Base-by-base conservation (phyloP, 2,888 invertebrate species). In the Hirtodrosophila trivittata region DNA sequence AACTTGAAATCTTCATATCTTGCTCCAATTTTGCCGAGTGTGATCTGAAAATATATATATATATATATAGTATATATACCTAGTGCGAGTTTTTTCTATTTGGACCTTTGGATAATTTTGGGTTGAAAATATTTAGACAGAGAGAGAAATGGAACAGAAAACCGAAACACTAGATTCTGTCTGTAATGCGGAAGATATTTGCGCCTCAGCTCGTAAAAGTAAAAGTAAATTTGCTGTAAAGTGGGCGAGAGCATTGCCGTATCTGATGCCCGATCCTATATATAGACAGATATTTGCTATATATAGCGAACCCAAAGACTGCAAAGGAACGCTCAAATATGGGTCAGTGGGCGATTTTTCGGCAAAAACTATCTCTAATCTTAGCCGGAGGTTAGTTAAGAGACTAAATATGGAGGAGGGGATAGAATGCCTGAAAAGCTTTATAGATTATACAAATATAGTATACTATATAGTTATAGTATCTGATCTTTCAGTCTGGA, bases 181-280 rank as follows among this genome's bases (percentile, higher is more conserved):
- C 14, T 67, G 65, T 43, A 65, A 78, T 71, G 80, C 80, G 83
- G 80, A 86, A 82, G 86, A 66, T 77, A 59, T 77, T 67, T 65
- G 54, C 37, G 39, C 32, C 32, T 18, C 42, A 16, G 35, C 38
- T 42, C n/a, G 12, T 13, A 57, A 62, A 66, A 57, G 65, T 69
- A 65, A 76, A 60, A 66, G 56, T 63, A 81, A 81, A 62, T 74
- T 64, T 76, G 33, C 32, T 39, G 39, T 58, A 62, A 69, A 74
- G 68, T 81, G 77, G 77, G 77, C 65, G 71, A 81, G 57, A 45
- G 28, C 45, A 39, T 18, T n/a, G 16, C 45, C 26, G 39, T 26
- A 7, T 28, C 32, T 43, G 13, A 32, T 21, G 50, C 45, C 43
- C 35, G 41, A 52, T 46, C 3, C 74, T 84, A 70, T 63, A 59